phyloP scores from a whole-genome alignment of 2,113 vertebrate genomes.

The Nothobranchius kuhntae region DNA sequence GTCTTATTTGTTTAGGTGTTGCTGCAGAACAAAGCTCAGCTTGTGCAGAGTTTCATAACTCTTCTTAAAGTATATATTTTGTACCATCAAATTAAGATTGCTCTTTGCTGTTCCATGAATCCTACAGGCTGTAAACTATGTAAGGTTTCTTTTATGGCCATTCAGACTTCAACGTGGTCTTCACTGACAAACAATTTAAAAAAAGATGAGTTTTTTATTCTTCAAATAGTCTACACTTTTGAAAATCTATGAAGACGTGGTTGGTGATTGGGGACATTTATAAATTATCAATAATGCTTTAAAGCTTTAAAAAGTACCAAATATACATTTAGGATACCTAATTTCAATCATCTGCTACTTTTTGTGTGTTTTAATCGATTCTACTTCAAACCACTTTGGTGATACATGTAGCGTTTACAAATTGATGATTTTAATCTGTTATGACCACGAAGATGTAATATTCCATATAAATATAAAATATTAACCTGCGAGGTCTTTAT shows the following conservation, averaged over 20 bases:
- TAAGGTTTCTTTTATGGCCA: slow-evolving; percentile 3
- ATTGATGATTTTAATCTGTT: no score
- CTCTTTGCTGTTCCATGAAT: neutral
- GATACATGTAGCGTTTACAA: no score
- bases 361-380: neutral
- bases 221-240: no score
- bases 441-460: no score
- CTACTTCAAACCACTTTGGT: neutral
- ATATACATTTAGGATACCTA: no score
- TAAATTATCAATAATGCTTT: neutral
- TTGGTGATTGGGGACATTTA: neutral
- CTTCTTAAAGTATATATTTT: neutral
- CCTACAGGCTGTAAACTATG: neutral
- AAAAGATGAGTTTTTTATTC: neutral
- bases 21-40: neutral
- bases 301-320: neutral
- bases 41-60: neutral
- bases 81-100: neutral
- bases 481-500: no score
- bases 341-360: neutral
- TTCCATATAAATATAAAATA: no score
- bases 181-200: neutral
- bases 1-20: slow-evolving; percentile 3
- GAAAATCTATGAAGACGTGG: neutral
- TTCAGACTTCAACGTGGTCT: slow-evolving; percentile 2